Base-by-base conservation (phyloP, 2,888 invertebrate species). In the Apodemia hepburni region DNA sequence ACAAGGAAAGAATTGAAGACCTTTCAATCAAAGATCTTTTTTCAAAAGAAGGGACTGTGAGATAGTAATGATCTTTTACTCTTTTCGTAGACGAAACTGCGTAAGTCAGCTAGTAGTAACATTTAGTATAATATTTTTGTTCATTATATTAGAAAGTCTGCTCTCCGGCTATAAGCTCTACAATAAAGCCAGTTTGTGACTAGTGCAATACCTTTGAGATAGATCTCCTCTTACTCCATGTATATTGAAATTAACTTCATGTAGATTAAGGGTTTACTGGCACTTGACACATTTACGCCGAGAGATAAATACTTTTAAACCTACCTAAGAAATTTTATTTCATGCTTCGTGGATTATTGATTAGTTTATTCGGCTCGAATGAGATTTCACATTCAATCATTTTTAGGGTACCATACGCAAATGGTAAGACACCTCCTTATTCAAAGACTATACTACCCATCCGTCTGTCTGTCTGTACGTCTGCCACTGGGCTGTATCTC, bases 121-220 rank as follows among this genome's bases (percentile, higher is more conserved):
- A 5, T 29, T 29, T 7, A 29, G 29, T 35, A 11, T 35, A 11
- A 9, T 9, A 35, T 35, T 35, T 35, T 35, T 11, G 0, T 11
- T 11, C 2, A 38, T 38, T 17, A 17, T 47, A 17, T 17, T 17
- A 9, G 51, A 22, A 1, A 22, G 3, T 12, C 12, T 4, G 18
- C 51, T 51, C 51, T 51, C 22, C 51, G 51, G 17, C 51, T 51
- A 51, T 22, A 5, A 22, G 5, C 64, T 61, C 61, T 65, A 64
- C 68, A 66, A 68, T 68, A 64, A 67, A 64, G 65, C 59, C 61
- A 42, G 62, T 63, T 68, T 65, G 61, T 59, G 59, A 59, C 61
- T 47, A 60, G 47, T 33, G 64, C 60, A 64, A 64, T 65, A 51
- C 60, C 47, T 64, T 66, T 62, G 64, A 66, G 61, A 60, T 60